Percentiles rank a stretch among this genome's conserved stretches.
Evolutionary conservation across 2,888 invertebrate genomes (phyloP).

Genomic region (Omphaloscelis lunosa): DNA sequence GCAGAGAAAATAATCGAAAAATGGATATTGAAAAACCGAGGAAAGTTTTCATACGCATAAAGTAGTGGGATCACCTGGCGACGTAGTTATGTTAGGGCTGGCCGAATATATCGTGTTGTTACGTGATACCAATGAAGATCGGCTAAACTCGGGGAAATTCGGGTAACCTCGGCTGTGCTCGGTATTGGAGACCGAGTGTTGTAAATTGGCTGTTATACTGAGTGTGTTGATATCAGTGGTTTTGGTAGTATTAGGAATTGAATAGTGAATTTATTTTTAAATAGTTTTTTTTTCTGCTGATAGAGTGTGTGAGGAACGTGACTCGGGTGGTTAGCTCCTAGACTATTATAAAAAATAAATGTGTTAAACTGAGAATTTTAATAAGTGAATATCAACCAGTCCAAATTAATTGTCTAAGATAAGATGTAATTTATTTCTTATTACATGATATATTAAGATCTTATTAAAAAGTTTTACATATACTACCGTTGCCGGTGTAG

Average conservation of each 20-base stretch:
- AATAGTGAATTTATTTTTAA: neutral
- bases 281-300: neutral
- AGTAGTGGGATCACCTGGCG: slow-evolving; percentile 73
- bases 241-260: neutral
- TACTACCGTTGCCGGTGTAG: too few species aligned
- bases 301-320: neutral
- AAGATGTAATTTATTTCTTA: too few species aligned
- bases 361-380: neutral
- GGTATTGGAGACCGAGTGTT: slow-evolving; percentile 21
- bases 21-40: slow-evolving; percentile 76
- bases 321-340: neutral
- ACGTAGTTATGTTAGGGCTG: slow-evolving; percentile 60
- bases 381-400: neutral
- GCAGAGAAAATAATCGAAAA: slow-evolving; percentile 72
- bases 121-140: slow-evolving; percentile 62
- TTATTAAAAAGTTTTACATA: too few species aligned
- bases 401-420: too few species aligned
- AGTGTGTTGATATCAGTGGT: neutral
- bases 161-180: slow-evolving; percentile 32
- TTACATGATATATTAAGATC: too few species aligned
- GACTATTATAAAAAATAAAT: neutral
- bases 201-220: slow-evolving; percentile 19
- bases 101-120: slow-evolving; percentile 62
- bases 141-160: slow-evolving; percentile 23
- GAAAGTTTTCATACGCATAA: slow-evolving; percentile 71